A percentile compares a stretch with the other conserved stretches of the same genome.
Conservation (phyloP, 2,113 vertebrate genomes). For the Pteruthius melanotis region DNA sequence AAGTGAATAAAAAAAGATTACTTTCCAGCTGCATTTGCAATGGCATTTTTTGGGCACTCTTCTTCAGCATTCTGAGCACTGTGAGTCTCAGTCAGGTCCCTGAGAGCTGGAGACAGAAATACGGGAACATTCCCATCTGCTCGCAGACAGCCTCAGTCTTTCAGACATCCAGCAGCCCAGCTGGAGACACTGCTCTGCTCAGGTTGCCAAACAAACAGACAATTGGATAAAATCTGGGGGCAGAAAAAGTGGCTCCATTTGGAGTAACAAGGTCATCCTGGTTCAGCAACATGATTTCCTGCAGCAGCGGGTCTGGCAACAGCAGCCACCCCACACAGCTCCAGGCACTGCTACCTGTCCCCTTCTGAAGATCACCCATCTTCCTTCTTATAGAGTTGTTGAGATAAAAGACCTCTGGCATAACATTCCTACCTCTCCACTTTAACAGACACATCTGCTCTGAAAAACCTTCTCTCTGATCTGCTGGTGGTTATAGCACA, state of each 20-base stretch:
- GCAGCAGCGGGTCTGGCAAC: neutral
- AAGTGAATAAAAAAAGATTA: neutral
- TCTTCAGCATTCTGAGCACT: neutral
- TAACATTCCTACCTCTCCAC: neutral
- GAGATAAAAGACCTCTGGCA: neutral
- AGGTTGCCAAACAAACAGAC: slow-evolving; percentile 30
- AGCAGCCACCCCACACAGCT: neutral
- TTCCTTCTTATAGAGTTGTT: neutral
- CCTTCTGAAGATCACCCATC: neutral
- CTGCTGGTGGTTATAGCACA: neutral
- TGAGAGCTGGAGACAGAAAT: slow-evolving; percentile 29
- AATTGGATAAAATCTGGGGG: slow-evolving; percentile 9
- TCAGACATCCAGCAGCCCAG: slow-evolving; percentile 37
- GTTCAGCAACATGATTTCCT: neutral
- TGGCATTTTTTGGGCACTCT: slow-evolving; percentile 13
- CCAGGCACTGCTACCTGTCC: neutral
- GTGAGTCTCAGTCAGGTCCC: neutral
- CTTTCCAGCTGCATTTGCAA: slow-evolving; percentile 32
- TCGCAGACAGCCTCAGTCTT: neutral
- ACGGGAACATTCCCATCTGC: neutral
- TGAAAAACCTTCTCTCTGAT: neutral
- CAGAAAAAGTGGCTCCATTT: neutral
- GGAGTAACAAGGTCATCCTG: neutral
- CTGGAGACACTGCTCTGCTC: slow-evolving; percentile 24
- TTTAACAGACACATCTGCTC: neutral